phyloP scores from a whole-genome alignment of 2,113 vertebrate genomes.

The Larimichthys crocea region DNA sequence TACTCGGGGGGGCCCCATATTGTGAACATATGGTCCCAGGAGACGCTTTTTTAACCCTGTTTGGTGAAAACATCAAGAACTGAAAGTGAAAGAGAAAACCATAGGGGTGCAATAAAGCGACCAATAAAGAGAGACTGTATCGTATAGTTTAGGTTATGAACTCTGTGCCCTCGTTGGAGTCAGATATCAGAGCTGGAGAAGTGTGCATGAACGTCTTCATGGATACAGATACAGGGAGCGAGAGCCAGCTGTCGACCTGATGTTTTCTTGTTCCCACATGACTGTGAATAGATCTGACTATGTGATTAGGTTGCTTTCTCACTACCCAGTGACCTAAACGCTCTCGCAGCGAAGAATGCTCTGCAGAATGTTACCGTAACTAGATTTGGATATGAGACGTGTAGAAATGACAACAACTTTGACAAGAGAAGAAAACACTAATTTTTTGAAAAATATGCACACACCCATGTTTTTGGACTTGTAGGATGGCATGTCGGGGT shows the following conservation, averaged over 20 bases:
- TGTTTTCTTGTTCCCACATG: constrained; percentile 72
- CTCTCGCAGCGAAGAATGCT: background rate
- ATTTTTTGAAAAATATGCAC: constrained; percentile 16
- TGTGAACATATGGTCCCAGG: constrained; percentile 61
- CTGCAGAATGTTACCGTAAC: background rate
- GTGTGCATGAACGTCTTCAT: constrained; percentile 39
- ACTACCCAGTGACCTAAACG: constrained; percentile 21
- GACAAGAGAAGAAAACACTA: background rate
- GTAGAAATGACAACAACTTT: background rate
- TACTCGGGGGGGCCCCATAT: constrained; percentile 12
- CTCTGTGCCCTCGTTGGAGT: constrained; percentile 46
- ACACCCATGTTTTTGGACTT: constrained; percentile 18
- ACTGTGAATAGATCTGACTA: constrained; percentile 65
- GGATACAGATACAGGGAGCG: constrained; percentile 39
- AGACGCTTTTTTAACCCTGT: constrained; percentile 12
- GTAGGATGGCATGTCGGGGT: constrained; percentile 5
- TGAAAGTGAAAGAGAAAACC: constrained; percentile 57
- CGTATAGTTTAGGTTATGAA: constrained; percentile 27
- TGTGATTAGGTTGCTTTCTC: constrained; percentile 62
- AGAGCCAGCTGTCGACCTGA: constrained; percentile 73
- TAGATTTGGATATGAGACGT: background rate
- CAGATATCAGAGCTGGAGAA: constrained; percentile 43
- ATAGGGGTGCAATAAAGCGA: constrained; percentile 43
- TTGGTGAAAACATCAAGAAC: constrained; percentile 53
- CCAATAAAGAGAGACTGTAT: constrained; percentile 40